Evolutionary conservation across 2,797 vertebrate genomes (phyloP).

Genomic region (Sebastes taczanowskii): DNA sequence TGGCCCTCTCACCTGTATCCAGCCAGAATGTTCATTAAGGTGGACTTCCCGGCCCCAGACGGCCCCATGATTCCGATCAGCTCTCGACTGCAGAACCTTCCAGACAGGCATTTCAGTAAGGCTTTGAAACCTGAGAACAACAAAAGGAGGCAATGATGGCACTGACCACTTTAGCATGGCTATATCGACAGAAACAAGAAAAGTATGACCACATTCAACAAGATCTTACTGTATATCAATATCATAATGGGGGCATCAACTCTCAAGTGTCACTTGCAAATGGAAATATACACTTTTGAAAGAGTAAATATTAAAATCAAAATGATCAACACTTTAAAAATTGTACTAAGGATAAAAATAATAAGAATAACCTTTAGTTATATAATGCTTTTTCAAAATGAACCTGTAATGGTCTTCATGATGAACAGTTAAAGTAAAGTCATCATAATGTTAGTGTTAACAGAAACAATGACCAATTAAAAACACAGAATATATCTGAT

Average conservation of each 20-base stretch:
- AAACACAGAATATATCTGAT: not conserved
- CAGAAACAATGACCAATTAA: no score
- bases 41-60: constrained; percentile 94
- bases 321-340: no score
- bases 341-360: no score
- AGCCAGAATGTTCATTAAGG: constrained; percentile 95
- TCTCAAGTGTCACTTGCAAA: no score
- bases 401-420: not conserved
- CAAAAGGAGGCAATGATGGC: not conserved
- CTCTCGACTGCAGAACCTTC: constrained; percentile 91
- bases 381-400: not conserved
- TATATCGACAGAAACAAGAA: not conserved
- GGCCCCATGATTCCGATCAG: constrained; percentile 97
- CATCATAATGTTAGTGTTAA: not conserved
- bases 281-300: no score
- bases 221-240: constrained; percentile 38
- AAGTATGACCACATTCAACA: not conserved
- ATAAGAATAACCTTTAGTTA: no score
- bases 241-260: no score
- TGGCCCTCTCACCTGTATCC: constrained; percentile 87
- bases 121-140: constrained; percentile 89
- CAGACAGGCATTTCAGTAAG: constrained; percentile 92
- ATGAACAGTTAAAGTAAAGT: not conserved
- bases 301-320: no score
- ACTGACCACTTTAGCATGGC: not conserved